Evolutionary conservation across 2,113 vertebrate species (phyloP), one percentile per base, ranked within the genome.

Genomic region (Plectropomus leopardus): DNA sequence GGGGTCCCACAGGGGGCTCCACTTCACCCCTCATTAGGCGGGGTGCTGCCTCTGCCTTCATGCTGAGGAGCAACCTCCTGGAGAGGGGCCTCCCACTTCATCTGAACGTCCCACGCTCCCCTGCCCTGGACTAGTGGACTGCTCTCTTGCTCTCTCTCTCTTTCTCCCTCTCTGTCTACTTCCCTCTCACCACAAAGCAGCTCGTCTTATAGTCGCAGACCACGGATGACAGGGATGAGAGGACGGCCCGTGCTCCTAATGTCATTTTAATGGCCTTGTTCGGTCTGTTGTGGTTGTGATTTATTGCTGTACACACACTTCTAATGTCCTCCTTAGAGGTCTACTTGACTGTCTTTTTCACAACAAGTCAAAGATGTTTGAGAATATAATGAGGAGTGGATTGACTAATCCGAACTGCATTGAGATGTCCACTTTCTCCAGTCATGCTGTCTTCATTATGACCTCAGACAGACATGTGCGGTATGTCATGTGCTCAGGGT

Each of bases 21-120:
- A 86, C 91, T 95, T 95, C 94, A 94, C 92, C 94, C 94, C 92
- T 95, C 93, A 95, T 96, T 96, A 95, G 89, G 82, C 86, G 59
- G 88, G 91, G 89, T 83, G 86, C 90, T 88, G 83, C 88, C 88
- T 92, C 87, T 86, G 86, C 90, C 86, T 92, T 91, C 86, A 92
- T 91, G 79, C 90, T 93, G 91, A 85, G 91, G 90, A 93, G 89
- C 86, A 90, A 86, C 90, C 90, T 94, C 85, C 89, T 92, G 83
- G 83, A 91, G 88, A 72, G 86, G 83, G 87, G 76, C 83, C 82
- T 91, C 92, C 86, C 89, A 85, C 88, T 88, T 90, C 82, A 90
- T 88, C 88, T 87, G 69, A 81, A 64, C 81, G 47, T 89, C 82
- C 81, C 89, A 89, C 75, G 86, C 85, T 86, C 88, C 76, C 86